Base-by-base conservation (phyloP, 2,888 invertebrate species). In the Drosophila subquinaria region DNA sequence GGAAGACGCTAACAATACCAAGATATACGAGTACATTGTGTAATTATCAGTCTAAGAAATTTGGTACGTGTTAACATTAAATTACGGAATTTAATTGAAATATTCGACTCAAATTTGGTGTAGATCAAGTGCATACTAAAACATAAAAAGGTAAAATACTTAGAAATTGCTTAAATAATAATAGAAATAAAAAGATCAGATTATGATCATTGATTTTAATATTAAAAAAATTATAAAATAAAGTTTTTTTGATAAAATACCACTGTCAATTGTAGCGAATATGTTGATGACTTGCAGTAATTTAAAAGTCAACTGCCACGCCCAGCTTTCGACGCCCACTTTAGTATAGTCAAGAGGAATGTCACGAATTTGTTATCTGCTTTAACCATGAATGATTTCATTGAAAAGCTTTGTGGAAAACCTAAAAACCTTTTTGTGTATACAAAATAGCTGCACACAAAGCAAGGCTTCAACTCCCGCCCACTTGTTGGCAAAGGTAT, bases 371-470 rank as follows among this genome's bases (percentile, higher is more conserved):
- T 83, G 81, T 88, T 87, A 87, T 87, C 87, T 80, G 71, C 80
- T 89, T 89, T 73, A 76, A 73, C 87, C 87, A 87, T 89, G 88
- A 89, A 81, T 87, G 87, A 83, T 67, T 85, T 70, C 88, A 72
- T 75, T 82, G 88, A 88, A 87, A 76, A 68, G 82, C 68, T 78
- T 76, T 86, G 84, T 61, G 65, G 69, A 79, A 73, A 82, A 85
- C 74, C 88, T 86, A 87, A 88, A 87, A 84, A 75, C 84, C 88
- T 72, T 72, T 87, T 70, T 86, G 82, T 86, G 82, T 82, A 56
- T 71, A 74, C 59, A 71, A 69, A 66, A 79, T 62, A 64, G 53
- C 74, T 35, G 62, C 55, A 61, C 69, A 65, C 67, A 64, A 62
- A 66, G 65, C 68, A 64, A 27, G 40, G 47, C 60, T 38, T 17